These are phyloP conservation scores for Chitala chitala DNA, from an alignment of 2,113 vertebrate genomes.

Conservation along the genomic window DNA sequence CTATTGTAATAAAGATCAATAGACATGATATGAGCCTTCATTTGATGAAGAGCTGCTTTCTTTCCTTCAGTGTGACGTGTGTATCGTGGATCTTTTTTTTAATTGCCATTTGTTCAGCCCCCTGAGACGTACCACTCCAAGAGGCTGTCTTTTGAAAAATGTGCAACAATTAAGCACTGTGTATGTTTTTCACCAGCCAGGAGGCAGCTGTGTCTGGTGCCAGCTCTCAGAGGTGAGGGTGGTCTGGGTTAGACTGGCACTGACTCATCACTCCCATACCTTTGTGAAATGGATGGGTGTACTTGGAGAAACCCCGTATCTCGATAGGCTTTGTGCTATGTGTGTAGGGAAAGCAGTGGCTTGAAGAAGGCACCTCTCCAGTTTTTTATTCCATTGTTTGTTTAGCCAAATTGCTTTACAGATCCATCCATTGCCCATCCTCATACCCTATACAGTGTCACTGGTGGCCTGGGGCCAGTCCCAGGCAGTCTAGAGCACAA, in stretches of 20 bases:
- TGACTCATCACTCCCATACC: background rate
- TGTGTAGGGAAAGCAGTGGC: too few species aligned
- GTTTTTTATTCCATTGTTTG: too few species aligned
- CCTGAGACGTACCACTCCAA: slow-evolving; percentile 56
- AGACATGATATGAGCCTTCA: slow-evolving; percentile 61
- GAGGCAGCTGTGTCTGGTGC: background rate
- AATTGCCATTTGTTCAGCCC: slow-evolving; percentile 61
- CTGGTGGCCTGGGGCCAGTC: too few species aligned
- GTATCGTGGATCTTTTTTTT: slow-evolving; percentile 60
- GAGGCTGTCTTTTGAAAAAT: slow-evolving; percentile 46
- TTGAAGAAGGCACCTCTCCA: too few species aligned
- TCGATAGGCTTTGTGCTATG: background rate
- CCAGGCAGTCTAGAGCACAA: too few species aligned
- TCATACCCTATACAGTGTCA: too few species aligned
- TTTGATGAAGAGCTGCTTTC: slow-evolving; percentile 36
- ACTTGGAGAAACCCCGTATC: too few species aligned
- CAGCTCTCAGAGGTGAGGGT: slow-evolving; percentile 9
- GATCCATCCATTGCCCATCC: too few species aligned
- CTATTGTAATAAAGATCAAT: slow-evolving; percentile 80
- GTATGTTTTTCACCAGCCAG: background rate
- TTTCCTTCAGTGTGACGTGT: slow-evolving; percentile 45
- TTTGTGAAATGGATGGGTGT: background rate
- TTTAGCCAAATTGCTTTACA: too few species aligned
- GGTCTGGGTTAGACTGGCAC: background rate
- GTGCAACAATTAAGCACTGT: slow-evolving; percentile 31